Conservation (phyloP, 2,113 vertebrate genomes). For the Seriola rivoliana region DNA sequence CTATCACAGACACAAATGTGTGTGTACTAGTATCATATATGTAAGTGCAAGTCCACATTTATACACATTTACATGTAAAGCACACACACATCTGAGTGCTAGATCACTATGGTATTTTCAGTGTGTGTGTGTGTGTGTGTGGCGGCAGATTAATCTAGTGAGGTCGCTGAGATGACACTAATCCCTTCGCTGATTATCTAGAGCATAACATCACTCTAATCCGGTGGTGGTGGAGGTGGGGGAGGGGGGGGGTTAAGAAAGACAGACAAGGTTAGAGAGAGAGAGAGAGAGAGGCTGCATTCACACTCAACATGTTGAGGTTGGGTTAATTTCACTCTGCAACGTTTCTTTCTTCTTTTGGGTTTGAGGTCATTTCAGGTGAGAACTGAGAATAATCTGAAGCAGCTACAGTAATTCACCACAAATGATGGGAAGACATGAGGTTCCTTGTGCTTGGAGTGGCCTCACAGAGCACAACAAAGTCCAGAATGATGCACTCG, state of each 20-base stretch:
- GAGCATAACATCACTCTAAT: conserved; percentile 83
- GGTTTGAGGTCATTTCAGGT: conserved; percentile 21
- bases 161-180: conserved; percentile 82
- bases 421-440: not conserved
- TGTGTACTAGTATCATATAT: conserved; percentile 6
- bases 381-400: conserved; percentile 5
- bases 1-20: not conserved
- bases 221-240: conserved; percentile 64
- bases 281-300: not conserved
- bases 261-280: conserved; percentile 67
- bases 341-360: conserved; percentile 19
- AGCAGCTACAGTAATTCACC: not conserved
- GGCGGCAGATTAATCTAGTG: conserved; percentile 75
- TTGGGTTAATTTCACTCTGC: conserved; percentile 39
- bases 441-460: not conserved
- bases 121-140: conserved; percentile 43
- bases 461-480: not conserved
- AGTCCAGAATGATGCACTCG: not conserved
- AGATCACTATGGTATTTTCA: conserved; percentile 12
- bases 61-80: conserved; percentile 26
- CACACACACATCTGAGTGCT: conserved; percentile 38
- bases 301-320: conserved; percentile 52
- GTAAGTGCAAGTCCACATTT: conserved; percentile 16
- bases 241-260: conserved; percentile 64
- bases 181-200: conserved; percentile 82